Base-by-base conservation (phyloP, 2,888 invertebrate genomes). In the Lepidonotus clava region DNA sequence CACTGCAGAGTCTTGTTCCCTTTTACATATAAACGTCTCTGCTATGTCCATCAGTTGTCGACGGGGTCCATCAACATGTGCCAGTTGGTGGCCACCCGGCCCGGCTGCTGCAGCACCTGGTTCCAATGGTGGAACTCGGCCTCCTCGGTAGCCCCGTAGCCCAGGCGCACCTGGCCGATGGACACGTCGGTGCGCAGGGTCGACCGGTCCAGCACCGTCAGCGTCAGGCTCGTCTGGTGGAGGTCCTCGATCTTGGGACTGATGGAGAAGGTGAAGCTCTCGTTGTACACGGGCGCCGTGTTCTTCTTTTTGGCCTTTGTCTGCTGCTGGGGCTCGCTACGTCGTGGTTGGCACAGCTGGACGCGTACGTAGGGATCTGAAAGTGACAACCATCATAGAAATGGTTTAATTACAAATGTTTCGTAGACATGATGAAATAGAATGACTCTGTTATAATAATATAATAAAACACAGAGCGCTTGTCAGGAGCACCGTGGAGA, bases 301-400 rank as follows among this genome's bases (percentile, higher is more conserved):
- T 91, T 90, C 32, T 91, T 92, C 87, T 91, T 92, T 40, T 90
- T 89, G 1, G 89, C 90, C 61, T 88, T 89, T 0, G 92, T 93
- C 83, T 92, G 93, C 85, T 93, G 93, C 80, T 90, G 89, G 14
- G 91, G 91, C 46, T 92, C 91, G 2, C 91, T 87, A 36, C 91
- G 89, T 5, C 91, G 91, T 21, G 91, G 90, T 86, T 94, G 94
- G 21, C 90, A 89, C 67, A 95, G 89, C 80, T 93, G 93, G 34
- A 94, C 92, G 77, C 92, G 91, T n/a, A 94, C 92, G 87, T 94
- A 94, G 4, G 94, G 94, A 90, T 94, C 94, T 94, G 91, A 61
- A 92, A 92, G 41, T 51, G 46, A 53, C 38, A 38, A n/a, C n/a
- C n/a, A n/a, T n/a, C n/a, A n/a, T n/a, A n/a, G n/a, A n/a, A n/a